Base-by-base conservation (phyloP, 2,113 vertebrate species). In the Notarius lentiginosus region DNA sequence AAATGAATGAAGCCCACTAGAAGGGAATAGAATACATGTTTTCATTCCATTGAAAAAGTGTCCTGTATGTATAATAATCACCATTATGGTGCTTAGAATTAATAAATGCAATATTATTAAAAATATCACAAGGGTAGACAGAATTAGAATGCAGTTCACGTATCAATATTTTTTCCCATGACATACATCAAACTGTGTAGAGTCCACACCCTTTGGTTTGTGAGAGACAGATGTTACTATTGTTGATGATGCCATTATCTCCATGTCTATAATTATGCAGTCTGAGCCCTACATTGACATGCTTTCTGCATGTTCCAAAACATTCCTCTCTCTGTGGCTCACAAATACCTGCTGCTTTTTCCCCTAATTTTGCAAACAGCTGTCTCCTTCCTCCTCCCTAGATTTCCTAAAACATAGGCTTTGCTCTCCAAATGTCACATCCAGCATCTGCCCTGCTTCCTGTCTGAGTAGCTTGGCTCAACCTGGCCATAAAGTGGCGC, bases 281-380 rank as follows among this genome's bases (percentile, higher is more conserved):
- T 61, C 65, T 56, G 27, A 68, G 84, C 65, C 76, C 68, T 3
- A 84, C 79, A 86, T 60, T 76, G 88, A 85, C 87, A 84, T 85
- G 81, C 63, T 76, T 61, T 82, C 82, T 84, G 85, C 88, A 89
- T 89, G 86, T 87, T 89, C 86, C 82, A 82, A 81, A 79, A 84
- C 89, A 89, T 88, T 91, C 82, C 85, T 83, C 60, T 47, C 41
- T 70, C 34, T 22, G 18, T 89, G 81, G 34, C 72, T 89, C 80
- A 79, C 65, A 66, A 87, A 85, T 84, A 83, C 79, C 86, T 76
- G 47, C 58, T 88, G 86, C 70, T 84, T 84, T 84, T 85, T 61
- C 77, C 66, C 80, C 83, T 86, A 83, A 85, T 75, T 87, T 89
- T 85, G 88, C 87, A 89, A 88, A 91, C 90, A 91, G 87, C 90